Conservation (phyloP, 2,888 invertebrate genomes). For the Julus scandinavius region DNA sequence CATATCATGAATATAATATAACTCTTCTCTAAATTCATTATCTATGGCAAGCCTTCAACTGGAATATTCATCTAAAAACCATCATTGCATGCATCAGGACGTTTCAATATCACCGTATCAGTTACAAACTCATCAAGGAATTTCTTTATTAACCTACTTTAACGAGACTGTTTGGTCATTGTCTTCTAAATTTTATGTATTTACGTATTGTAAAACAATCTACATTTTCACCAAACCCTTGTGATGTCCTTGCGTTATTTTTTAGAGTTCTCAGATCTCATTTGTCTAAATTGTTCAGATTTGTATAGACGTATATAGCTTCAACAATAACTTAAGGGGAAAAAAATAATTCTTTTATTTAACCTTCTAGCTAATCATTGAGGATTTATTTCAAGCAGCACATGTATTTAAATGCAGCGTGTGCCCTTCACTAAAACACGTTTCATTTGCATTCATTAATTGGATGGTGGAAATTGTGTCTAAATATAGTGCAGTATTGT, state of each 20-base stretch:
- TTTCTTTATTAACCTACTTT: background rate
- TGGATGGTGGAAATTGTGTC: background rate
- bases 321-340: background rate
- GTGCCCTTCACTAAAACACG: background rate
- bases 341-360: background rate
- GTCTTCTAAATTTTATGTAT: background rate
- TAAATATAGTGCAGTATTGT: background rate
- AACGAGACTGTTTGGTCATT: background rate
- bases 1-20: background rate
- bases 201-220: background rate
- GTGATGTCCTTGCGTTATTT: background rate
- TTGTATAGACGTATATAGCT: background rate
- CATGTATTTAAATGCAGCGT: background rate
- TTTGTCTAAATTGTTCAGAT: background rate
- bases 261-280: background rate
- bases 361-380: constrained; percentile 23
- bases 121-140: background rate
- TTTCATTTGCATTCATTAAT: constrained; percentile 5
- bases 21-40: background rate
- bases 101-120: background rate
- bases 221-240: background rate
- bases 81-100: background rate
- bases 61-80: background rate
- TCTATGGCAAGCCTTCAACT: background rate
- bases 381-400: background rate